A percentile compares a stretch with the other conserved stretches of the same genome.
phyloP scores from a whole-genome alignment of 1,140 invertebrate genomes.

The Heliconius eleuchia region DNA sequence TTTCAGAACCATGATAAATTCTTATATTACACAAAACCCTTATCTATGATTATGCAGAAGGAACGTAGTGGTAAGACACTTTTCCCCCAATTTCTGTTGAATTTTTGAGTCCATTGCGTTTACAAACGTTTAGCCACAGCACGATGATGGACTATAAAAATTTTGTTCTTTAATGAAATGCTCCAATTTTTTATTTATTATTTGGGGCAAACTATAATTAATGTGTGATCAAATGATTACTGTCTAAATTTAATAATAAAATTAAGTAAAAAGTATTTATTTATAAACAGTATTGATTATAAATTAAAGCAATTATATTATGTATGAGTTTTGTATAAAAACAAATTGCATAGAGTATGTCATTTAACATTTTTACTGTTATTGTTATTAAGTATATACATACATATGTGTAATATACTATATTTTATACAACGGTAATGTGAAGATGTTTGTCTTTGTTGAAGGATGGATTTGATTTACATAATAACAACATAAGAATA shows the following conservation, averaged over 20 bases:
- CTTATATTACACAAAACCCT: too few species aligned
- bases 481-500: not conserved
- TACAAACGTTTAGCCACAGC: too few species aligned
- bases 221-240: not conserved
- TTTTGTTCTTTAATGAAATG: not conserved
- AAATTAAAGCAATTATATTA: not conserved
- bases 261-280: not conserved
- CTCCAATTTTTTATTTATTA: not conserved
- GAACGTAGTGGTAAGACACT: too few species aligned
- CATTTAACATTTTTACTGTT: not conserved
- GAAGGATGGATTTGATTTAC: too few species aligned
- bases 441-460: too few species aligned
- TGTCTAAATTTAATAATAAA: not conserved
- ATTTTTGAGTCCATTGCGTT: too few species aligned
- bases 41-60: too few species aligned
- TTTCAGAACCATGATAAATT: slow-evolving; percentile 54
- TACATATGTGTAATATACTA: too few species aligned
- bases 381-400: not conserved
- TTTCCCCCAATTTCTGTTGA: too few species aligned
- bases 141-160: not conserved
- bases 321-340: too few species aligned
- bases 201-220: not conserved
- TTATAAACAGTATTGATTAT: slow-evolving; percentile 3
- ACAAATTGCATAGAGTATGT: too few species aligned
- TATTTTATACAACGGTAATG: too few species aligned